These are phyloP conservation scores for Periparus ater DNA, from an alignment of 2,797 vertebrate species.

Conservation along the genomic window DNA sequence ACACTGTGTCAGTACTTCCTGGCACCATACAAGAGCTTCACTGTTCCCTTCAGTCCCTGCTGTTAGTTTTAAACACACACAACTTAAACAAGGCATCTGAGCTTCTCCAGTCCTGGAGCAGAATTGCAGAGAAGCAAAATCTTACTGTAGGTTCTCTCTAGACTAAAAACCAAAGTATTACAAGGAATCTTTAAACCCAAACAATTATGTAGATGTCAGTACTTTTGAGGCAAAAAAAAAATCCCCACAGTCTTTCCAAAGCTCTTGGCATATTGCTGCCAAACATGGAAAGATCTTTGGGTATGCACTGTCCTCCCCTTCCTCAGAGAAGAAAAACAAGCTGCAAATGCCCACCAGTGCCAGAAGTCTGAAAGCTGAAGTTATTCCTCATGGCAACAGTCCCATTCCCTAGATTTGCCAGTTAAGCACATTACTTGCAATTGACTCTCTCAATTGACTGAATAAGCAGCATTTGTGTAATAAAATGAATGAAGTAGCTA, in stretches of 20 bases:
- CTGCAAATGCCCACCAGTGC: conserved; percentile 36
- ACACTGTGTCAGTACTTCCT: conserved; percentile 69
- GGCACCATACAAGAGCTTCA: conserved; percentile 58
- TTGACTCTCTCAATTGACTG: background rate
- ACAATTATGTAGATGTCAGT: conserved; percentile 37
- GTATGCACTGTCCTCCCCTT: conserved; percentile 30
- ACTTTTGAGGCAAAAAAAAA: conserved; percentile 25
- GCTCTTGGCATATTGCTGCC: conserved; percentile 20
- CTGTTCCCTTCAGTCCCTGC: conserved; percentile 58
- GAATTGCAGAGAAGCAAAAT: conserved; percentile 39
- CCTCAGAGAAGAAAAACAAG: conserved; percentile 57
- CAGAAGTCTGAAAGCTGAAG: conserved; percentile 54
- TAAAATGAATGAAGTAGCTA: background rate
- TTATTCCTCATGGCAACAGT: conserved; percentile 54
- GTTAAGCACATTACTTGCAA: conserved; percentile 30
- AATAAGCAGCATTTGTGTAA: background rate
- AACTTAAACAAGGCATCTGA: conserved; percentile 66
- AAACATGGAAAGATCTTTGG: conserved; percentile 49
- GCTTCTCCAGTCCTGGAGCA: conserved; percentile 41
- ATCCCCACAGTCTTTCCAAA: conserved; percentile 10
- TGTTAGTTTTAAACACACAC: conserved; percentile 54
- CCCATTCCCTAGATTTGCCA: conserved; percentile 29
- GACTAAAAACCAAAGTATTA: conserved; percentile 26
- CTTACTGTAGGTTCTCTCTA: background rate
- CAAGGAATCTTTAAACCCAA: conserved; percentile 43